Conservation (phyloP, 2,888 invertebrate genomes). For the Malachius bipustulatus region DNA sequence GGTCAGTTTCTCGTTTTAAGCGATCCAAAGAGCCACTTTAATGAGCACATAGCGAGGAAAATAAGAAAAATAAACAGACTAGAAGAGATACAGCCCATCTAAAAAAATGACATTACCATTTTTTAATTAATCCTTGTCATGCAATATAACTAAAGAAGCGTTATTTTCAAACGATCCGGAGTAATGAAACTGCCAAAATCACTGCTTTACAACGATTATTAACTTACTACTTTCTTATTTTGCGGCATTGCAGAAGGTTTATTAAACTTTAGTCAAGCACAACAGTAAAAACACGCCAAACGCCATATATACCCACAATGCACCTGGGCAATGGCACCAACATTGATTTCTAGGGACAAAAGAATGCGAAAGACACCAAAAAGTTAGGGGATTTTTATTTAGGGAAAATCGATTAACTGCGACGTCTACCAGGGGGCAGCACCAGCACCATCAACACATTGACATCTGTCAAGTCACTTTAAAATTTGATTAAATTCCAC, state of each 20-base stretch:
- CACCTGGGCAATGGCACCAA: conserved; percentile 33
- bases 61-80: conserved; percentile 29
- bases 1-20: too few species aligned
- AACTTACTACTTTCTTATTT: conserved; percentile 36
- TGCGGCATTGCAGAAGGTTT: conserved; percentile 34
- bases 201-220: conserved; percentile 18
- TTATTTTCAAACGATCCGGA: conserved; percentile 7
- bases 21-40: too few species aligned
- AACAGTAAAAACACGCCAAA: conserved; percentile 27
- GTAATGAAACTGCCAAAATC: conserved; percentile 19
- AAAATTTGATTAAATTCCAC: too few species aligned
- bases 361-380: conserved; percentile 35
- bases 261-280: conserved; percentile 1
- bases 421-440: conserved; percentile 16
- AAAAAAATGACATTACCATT: conserved; percentile 37
- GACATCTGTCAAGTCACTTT: too few species aligned
- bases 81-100: conserved; percentile 21
- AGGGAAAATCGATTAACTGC: conserved; percentile 14
- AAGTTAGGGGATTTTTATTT: conserved; percentile 35
- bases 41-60: conserved; percentile 21
- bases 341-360: conserved; percentile 38
- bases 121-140: conserved; percentile 27
- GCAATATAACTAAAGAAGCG: conserved; percentile 24
- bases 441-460: too few species aligned
- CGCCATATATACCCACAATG: conserved; percentile 34